Percentiles rank a stretch among this genome's conserved stretches.
These are phyloP conservation scores for Centrocercus urophasianus DNA, from an alignment of 2,113 vertebrate genomes.

Conservation along the genomic window DNA sequence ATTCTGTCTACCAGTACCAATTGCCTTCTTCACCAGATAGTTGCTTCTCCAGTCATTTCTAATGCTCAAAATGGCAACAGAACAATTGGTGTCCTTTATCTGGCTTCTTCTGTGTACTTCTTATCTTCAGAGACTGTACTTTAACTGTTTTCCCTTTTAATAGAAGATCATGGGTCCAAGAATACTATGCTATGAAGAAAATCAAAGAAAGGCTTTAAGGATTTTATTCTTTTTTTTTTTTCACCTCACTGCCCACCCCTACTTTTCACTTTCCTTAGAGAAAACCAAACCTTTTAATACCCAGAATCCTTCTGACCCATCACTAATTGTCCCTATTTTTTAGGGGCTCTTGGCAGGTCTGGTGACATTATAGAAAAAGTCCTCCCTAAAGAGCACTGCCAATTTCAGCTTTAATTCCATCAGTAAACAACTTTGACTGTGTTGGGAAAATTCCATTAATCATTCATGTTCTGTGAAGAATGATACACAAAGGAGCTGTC, in stretches of 20 bases:
- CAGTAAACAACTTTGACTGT: conserved; percentile 83
- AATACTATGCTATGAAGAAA: background rate
- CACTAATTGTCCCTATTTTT: conserved; percentile 77
- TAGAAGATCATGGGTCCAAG: background rate
- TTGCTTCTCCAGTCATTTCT: background rate
- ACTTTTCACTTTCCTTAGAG: conserved; percentile 18
- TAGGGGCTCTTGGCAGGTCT: conserved; percentile 74
- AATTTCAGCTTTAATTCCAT: conserved; percentile 82
- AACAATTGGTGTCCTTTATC: background rate
- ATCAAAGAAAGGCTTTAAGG: background rate
- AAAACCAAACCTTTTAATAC: conserved; percentile 59
- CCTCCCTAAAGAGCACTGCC: conserved; percentile 79
- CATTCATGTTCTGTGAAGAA: conserved; percentile 83
- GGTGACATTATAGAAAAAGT: conserved; percentile 75
- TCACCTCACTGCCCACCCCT: background rate
- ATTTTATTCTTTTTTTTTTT: background rate
- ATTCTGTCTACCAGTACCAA: background rate
- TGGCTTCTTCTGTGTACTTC: background rate
- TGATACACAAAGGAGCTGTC: conserved; percentile 82
- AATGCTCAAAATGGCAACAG: background rate
- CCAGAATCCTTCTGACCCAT: conserved; percentile 59
- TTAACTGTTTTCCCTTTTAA: background rate
- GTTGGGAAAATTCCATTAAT: conserved; percentile 85
- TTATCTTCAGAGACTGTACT: background rate
- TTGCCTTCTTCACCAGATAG: background rate